phyloP scores from a whole-genome alignment of 2,797 vertebrate species.

The Nothura maculosa region DNA sequence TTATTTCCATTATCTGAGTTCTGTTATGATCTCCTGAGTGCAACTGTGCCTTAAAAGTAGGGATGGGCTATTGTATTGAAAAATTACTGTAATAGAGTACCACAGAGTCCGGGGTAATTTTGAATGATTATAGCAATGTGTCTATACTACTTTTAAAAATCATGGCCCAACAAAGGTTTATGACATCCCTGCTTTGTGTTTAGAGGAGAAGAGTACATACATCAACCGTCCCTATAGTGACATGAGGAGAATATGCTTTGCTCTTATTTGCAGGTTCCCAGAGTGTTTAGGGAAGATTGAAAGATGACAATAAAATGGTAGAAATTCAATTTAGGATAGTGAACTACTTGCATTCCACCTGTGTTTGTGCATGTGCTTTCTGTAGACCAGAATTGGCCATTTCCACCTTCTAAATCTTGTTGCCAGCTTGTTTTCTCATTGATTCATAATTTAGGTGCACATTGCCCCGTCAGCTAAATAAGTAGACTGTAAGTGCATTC shows the following conservation, averaged over 20 bases:
- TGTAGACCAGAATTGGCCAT: not conserved
- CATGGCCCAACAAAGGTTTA: not conserved
- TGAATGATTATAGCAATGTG: conserved; percentile 43
- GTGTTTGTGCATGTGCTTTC: not conserved
- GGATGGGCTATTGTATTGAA: conserved; percentile 44
- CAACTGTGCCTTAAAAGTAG: conserved; percentile 44
- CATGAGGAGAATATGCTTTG: not conserved
- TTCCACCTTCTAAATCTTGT: not conserved
- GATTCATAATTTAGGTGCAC: not conserved
- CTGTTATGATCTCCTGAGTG: conserved; percentile 56
- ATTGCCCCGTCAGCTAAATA: not conserved
- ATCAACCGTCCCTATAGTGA: conserved; percentile 40
- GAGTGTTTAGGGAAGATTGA: conserved; percentile 50
- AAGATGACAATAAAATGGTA: conserved; percentile 31
- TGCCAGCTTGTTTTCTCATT: not conserved
- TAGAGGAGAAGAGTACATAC: not conserved
- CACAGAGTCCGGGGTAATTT: conserved; percentile 26
- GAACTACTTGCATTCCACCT: not conserved
- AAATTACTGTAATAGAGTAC: conserved; percentile 62
- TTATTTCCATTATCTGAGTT: conserved; percentile 64
- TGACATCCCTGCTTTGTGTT: conserved; percentile 1
- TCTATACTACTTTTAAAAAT: conserved; percentile 26
- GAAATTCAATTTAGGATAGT: not conserved
- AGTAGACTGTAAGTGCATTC: conserved; percentile 1
- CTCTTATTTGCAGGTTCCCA: conserved; percentile 43